A percentile compares a stretch with the other conserved stretches of the same genome.
Conservation (phyloP, 2,113 vertebrate genomes). For the Chamaea fasciata region DNA sequence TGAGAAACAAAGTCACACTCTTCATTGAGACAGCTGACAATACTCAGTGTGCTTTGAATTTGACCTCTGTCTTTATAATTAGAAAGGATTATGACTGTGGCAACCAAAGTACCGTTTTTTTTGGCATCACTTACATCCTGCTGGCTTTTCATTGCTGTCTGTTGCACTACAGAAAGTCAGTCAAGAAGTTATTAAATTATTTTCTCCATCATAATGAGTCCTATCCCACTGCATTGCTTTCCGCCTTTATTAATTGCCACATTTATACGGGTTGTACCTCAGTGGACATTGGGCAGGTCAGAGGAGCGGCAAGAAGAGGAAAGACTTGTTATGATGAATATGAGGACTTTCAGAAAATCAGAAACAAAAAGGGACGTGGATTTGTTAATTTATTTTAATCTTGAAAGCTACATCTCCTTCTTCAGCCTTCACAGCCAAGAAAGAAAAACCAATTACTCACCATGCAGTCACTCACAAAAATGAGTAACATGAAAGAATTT, state of each 20-base stretch:
- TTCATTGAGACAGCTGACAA: background rate
- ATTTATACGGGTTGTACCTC: background rate
- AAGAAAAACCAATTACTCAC: background rate
- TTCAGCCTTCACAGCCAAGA: background rate
- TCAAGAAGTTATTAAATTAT: background rate
- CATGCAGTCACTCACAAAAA: background rate
- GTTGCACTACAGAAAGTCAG: background rate
- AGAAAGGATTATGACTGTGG: background rate
- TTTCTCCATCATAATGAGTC: background rate
- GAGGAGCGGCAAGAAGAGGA: background rate
- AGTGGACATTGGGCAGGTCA: background rate
- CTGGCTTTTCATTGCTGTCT: background rate
- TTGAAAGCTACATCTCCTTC: background rate
- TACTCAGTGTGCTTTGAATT: background rate
- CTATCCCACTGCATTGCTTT: background rate
- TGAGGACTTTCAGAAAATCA: background rate
- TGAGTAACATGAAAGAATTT: background rate
- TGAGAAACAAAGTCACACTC: background rate
- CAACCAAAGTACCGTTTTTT: background rate
- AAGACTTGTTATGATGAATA: background rate
- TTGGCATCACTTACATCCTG: background rate
- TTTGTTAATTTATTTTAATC: background rate
- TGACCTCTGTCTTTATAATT: background rate
- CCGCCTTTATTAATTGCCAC: background rate
- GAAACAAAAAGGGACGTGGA: background rate